Evolutionary conservation across 1,140 invertebrate species (phyloP).

Genomic region (Apolygus lucorum): DNA sequence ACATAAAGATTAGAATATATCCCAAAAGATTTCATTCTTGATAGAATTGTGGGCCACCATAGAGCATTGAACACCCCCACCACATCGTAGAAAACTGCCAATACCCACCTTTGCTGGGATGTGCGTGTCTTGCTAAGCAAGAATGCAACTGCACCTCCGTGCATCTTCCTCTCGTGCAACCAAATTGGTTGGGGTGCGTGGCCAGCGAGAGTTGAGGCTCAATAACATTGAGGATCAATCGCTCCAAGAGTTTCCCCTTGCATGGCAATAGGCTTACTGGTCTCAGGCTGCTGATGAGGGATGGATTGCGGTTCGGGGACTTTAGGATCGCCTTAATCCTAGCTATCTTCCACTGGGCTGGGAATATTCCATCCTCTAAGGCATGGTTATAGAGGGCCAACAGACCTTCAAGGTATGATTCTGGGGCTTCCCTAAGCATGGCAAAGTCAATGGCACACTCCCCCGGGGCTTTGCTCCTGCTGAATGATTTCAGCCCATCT

Average conservation of each 20-base stretch:
- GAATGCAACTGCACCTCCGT: not conserved
- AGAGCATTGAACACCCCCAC: not conserved
- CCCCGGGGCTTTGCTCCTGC: not conserved
- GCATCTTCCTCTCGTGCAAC: not conserved
- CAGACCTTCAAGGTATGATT: not conserved
- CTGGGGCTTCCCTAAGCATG: not conserved
- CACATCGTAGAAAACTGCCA: not conserved
- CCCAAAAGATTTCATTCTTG: not conserved
- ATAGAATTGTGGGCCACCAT: not conserved
- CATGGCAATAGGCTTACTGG: not conserved
- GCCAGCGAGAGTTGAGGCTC: not conserved
- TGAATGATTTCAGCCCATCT: not conserved
- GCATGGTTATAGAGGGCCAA: not conserved
- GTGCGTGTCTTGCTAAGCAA: not conserved
- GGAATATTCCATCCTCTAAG: not conserved
- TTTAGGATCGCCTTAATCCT: not conserved
- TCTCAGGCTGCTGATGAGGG: not conserved
- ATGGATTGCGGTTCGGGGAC: not conserved
- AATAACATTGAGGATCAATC: not conserved
- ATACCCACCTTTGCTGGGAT: not conserved
- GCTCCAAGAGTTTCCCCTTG: not conserved
- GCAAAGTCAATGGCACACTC: not conserved
- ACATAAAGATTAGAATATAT: not conserved
- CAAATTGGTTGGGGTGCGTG: not conserved
- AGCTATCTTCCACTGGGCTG: not conserved